Conservation (phyloP, 2,113 vertebrate species). For the Sylvia atricapilla region DNA sequence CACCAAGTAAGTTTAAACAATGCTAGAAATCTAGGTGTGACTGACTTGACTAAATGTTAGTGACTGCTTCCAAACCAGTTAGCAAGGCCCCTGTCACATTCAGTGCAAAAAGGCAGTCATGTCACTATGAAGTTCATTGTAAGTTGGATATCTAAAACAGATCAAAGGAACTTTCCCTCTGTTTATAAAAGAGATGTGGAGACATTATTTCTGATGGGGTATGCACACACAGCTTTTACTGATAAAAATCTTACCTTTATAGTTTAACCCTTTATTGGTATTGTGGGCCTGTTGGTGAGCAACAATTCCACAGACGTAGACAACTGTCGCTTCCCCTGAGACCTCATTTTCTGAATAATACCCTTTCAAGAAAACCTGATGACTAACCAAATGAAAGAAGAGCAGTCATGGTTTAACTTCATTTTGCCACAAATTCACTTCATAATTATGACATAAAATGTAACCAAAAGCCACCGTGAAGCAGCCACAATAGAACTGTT, state of each 20-base stretch:
- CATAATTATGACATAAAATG: background rate
- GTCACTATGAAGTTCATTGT: background rate
- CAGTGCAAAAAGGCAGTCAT: background rate
- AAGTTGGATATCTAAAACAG: background rate
- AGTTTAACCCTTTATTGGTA: background rate
- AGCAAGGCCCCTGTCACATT: background rate
- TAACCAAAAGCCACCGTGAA: background rate
- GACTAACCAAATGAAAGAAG: background rate
- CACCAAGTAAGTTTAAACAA: background rate
- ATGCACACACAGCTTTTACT: background rate
- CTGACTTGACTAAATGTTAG: background rate
- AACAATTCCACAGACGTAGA: background rate
- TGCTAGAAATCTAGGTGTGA: background rate
- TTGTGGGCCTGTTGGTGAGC: background rate
- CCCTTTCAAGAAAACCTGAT: background rate
- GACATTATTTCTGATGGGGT: background rate
- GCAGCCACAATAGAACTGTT: background rate
- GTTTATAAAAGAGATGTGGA: background rate
- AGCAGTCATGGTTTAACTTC: background rate
- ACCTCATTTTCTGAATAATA: background rate
- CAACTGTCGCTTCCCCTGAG: background rate
- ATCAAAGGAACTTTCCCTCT: background rate
- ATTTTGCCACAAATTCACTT: background rate
- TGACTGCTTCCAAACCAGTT: background rate
- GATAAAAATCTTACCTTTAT: background rate